These are phyloP conservation scores for Bubo scandiacus DNA, from an alignment of 2,113 vertebrate species.

Conservation along the genomic window DNA sequence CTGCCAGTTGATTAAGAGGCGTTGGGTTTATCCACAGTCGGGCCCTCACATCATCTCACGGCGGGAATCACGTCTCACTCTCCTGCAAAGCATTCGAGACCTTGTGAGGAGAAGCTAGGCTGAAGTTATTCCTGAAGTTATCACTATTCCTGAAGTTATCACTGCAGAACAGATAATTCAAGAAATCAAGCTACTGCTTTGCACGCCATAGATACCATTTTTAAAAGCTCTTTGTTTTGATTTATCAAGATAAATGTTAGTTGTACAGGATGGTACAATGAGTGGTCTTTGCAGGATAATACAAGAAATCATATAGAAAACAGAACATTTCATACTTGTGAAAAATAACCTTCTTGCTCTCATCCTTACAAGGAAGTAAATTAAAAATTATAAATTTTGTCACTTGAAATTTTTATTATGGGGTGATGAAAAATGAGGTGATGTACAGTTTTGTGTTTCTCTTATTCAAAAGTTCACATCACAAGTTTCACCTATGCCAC, in stretches of 20 bases:
- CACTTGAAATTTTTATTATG: not conserved
- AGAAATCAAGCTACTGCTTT: not conserved
- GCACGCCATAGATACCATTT: no score
- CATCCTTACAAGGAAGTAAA: not conserved
- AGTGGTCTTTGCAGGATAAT: not conserved
- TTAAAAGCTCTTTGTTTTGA: not conserved
- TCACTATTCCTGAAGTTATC: no score
- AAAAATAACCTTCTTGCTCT: not conserved
- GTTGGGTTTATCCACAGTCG: not conserved
- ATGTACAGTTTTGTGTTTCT: not conserved
- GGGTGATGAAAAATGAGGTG: not conserved
- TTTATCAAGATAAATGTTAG: not conserved
- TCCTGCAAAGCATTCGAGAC: not conserved
- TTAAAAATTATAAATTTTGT: not conserved
- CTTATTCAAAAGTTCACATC: not conserved
- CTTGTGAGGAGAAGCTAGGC: not conserved
- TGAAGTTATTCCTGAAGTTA: not conserved
- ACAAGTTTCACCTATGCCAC: not conserved
- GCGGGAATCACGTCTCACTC: accelerated
- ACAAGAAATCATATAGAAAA: not conserved
- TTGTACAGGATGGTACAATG: not conserved
- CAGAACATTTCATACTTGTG: not conserved
- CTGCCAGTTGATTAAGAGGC: accelerated
- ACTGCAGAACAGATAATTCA: not conserved
- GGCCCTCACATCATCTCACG: not conserved